phyloP scores from a whole-genome alignment of 2,888 invertebrate species.

The Drosophila incognita region DNA sequence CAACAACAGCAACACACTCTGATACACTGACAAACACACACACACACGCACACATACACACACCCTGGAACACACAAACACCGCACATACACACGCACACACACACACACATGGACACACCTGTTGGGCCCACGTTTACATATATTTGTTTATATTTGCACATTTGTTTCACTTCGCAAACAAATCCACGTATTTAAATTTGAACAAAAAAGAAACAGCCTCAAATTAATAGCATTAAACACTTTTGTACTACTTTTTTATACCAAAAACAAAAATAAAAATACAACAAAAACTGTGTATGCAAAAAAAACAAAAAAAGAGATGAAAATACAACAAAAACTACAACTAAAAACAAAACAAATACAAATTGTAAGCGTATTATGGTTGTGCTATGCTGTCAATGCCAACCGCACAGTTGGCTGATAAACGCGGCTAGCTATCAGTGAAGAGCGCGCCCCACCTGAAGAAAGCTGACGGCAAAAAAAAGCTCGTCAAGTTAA shows the following conservation, averaged over 20 bases:
- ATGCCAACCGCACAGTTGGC: slow-evolving; percentile 61
- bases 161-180: slow-evolving; percentile 72
- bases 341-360: slow-evolving; percentile 22
- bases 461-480: slow-evolving; percentile 68
- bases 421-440: slow-evolving; percentile 61
- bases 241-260: slow-evolving; percentile 76
- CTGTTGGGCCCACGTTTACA: slow-evolving; percentile 64
- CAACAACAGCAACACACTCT: slow-evolving; percentile 28
- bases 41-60: slow-evolving; percentile 28
- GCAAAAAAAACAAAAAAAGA: slow-evolving; percentile 54
- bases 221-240: slow-evolving; percentile 62
- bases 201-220: slow-evolving; percentile 35
- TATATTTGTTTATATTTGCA: slow-evolving; percentile 70
- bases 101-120: slow-evolving; percentile 39
- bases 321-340: slow-evolving; percentile 32
- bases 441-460: slow-evolving; percentile 57
- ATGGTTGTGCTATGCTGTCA: slow-evolving; percentile 64
- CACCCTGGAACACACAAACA: slow-evolving; percentile 7
- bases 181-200: slow-evolving; percentile 73
- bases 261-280: slow-evolving; percentile 53
- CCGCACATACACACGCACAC: slow-evolving; percentile 3
- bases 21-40: slow-evolving; percentile 17
- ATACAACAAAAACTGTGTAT: slow-evolving; percentile 60
- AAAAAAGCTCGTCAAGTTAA: slow-evolving; percentile 61
- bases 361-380: slow-evolving; percentile 32